Evolutionary conservation across 2,113 vertebrate genomes (phyloP).

Genomic region (Dipodomys stephensi): DNA sequence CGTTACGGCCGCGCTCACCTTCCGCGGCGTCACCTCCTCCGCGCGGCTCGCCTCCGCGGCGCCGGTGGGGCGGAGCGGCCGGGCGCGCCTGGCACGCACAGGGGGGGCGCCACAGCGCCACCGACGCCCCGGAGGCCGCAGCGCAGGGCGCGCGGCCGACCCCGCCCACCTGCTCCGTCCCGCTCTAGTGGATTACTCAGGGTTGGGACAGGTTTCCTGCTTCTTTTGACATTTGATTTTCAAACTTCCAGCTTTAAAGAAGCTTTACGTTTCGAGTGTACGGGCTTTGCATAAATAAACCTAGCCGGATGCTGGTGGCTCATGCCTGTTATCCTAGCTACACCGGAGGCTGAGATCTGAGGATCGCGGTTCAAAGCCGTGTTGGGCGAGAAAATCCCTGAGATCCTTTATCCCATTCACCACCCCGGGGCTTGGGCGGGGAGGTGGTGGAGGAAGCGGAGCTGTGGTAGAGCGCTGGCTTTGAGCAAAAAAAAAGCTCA

Average conservation of each 20-base stretch:
- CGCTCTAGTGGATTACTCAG: too few species aligned
- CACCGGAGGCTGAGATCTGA: too few species aligned
- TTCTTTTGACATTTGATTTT: neutral
- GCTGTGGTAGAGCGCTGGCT: too few species aligned
- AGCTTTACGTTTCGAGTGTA: neutral
- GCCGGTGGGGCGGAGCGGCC: neutral
- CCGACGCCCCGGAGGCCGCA: neutral
- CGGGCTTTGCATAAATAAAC: neutral
- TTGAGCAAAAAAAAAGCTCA: too few species aligned
- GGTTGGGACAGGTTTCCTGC: neutral
- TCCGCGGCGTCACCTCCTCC: accelerated
- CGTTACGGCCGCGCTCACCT: neutral
- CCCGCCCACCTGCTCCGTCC: too few species aligned
- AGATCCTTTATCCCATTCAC: too few species aligned
- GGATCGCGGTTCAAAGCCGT: too few species aligned
- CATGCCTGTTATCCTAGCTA: too few species aligned
- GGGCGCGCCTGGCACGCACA: accelerated
- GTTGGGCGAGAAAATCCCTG: too few species aligned
- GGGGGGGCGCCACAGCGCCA: constrained; percentile 33
- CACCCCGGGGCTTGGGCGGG: too few species aligned
- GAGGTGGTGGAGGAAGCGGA: too few species aligned
- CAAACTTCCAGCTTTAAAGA: neutral
- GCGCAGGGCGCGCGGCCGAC: neutral
- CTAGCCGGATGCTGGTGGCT: too few species aligned
- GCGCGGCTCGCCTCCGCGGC: neutral